phyloP scores from a whole-genome alignment of 2,797 vertebrate species.

The Triplophysa yarkandensis region DNA sequence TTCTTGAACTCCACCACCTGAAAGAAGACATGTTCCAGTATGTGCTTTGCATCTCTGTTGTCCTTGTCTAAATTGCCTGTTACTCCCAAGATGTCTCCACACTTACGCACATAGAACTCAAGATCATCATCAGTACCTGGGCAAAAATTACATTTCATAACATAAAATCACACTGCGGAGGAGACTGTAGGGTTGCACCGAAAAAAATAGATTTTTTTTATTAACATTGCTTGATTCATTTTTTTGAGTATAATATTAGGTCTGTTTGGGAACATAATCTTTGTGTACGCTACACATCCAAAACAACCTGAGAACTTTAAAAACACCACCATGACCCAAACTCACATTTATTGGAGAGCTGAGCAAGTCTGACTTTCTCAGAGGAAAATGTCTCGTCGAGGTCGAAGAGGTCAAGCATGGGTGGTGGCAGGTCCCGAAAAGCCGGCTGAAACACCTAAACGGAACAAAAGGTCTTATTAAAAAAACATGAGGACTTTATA shows the following conservation, averaged over 20 bases:
- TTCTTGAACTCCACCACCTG: constrained; percentile 98
- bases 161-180: too few relatives aligned
- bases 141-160: background rate
- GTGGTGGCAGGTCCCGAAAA: constrained; percentile 88
- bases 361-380: constrained; percentile 92
- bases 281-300: too few relatives aligned
- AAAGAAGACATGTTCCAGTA: constrained; percentile 93
- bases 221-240: too few relatives aligned
- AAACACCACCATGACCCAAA: constrained; percentile 13
- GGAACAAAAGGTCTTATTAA: background rate
- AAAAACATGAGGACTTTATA: background rate
- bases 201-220: background rate
- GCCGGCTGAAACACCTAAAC: constrained; percentile 90
- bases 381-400: constrained; percentile 95
- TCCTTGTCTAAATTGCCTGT: constrained; percentile 88
- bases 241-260: too few relatives aligned
- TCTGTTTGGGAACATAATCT: too few relatives aligned
- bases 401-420: constrained; percentile 92
- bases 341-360: constrained; percentile 97
- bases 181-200: too few relatives aligned
- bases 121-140: constrained; percentile 93
- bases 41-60: too few relatives aligned
- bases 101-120: constrained; percentile 93
- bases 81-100: constrained; percentile 92
- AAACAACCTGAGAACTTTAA: too few relatives aligned